Evolutionary conservation across 2,797 vertebrate genomes (phyloP), one percentile per base, ranked within the genome.

Genomic region (Notoglanidium macrostoma): DNA sequence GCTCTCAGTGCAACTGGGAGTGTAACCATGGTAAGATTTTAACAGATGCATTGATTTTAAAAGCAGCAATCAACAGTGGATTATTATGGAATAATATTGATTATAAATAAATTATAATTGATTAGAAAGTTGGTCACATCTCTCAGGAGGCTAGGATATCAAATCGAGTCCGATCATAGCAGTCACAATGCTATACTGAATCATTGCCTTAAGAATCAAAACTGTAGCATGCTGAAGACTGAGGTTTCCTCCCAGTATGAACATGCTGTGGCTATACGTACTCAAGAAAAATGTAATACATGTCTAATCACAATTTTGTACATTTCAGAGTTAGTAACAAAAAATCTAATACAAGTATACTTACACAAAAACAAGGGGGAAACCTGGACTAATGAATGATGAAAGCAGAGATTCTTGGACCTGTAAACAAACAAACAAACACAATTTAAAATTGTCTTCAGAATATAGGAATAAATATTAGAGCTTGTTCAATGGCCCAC

Each of bases 341-440:
- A 26, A 23, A 78, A 55, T 35, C 6, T 21, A 67, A 49, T 68
- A 2, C 2, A 82, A n/a, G 26, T 29, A 40, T 54, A 84, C 83
- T 84, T 72, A 84, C 82, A 72, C 51, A 72, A 73, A 83, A 84
- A 35, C 67, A 57, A 59, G 14, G 35, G 11, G 35, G 8, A 12
- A 59, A 73, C 46, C 23, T 72, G 3, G 54, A 59, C 12, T 59
- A 59, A 84, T 59, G 32, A 26, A 15, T 73, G 35, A 73, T 10
- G 23, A 84, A 59, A 57, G 21, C 67, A 70, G 32, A 59, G 5
- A 57, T 11, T 73, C 32, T 46, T 40, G 6, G 68, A 73, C 54
- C 83, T 84, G 68, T 73, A 70, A 70, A 61, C 8, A 83, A 84
- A 73, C 32, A 83, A 70, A 70, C 4, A 68, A 19, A 65, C 19